Conservation (phyloP, 2,113 vertebrate species). For the Pomatorhinus ruficollis region DNA sequence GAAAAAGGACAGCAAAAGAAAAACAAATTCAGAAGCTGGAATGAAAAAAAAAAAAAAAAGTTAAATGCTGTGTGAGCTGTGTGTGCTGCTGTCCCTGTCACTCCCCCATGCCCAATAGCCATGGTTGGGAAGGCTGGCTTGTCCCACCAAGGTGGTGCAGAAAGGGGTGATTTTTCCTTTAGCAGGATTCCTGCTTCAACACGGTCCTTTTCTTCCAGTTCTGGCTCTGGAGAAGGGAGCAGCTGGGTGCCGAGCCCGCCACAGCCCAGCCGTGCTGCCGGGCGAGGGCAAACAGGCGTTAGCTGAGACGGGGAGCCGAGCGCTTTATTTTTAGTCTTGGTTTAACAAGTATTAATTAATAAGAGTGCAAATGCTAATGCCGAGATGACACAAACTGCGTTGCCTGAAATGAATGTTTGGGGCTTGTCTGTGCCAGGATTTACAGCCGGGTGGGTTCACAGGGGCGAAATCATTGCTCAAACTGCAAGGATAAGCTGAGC, state of each 20-base stretch:
- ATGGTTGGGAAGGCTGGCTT: fast-evolving
- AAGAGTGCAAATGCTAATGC: slow-evolving; percentile 32
- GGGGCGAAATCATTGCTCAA: slow-evolving; percentile 15
- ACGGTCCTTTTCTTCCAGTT: not conserved
- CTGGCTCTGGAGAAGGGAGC: not conserved
- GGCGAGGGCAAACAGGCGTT: slow-evolving; percentile 11
- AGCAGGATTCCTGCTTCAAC: not conserved
- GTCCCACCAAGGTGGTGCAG: not conserved
- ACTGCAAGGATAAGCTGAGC: not conserved
- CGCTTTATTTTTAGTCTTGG: slow-evolving; percentile 30
- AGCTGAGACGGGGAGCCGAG: not conserved
- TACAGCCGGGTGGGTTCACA: not conserved
- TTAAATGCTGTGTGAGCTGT: fast-evolving
- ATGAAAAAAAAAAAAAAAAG: not conserved
- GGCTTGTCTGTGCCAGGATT: slow-evolving; percentile 29
- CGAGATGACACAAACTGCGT: not conserved
- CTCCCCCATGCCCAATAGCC: not conserved
- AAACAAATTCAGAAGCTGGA: not conserved
- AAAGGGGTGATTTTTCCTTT: not conserved
- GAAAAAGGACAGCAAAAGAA: not conserved
- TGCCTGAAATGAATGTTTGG: slow-evolving; percentile 10
- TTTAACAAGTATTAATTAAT: slow-evolving; percentile 62
- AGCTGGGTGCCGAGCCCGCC: not conserved
- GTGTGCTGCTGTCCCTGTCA: fast-evolving
- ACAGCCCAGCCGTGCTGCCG: not conserved